A percentile compares a stretch with the other conserved stretches of the same genome.
Evolutionary conservation across 1,140 invertebrate genomes (phyloP).

Genomic region (Papilio glaucus): DNA sequence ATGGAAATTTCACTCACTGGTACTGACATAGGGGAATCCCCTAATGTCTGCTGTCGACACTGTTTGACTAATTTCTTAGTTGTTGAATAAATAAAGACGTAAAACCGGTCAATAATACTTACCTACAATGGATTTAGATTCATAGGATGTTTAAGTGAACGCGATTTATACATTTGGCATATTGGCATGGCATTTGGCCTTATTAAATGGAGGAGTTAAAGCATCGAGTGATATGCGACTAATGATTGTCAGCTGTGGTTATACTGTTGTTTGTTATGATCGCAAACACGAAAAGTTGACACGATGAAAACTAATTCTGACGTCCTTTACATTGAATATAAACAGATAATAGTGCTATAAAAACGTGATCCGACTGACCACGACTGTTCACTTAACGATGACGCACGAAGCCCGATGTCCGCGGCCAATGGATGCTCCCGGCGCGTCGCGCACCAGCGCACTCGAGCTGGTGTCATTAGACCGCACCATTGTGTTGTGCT

Average conservation of each 20-base stretch:
- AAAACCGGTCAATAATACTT: too few species aligned
- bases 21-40: not conserved
- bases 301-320: not conserved
- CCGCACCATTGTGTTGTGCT: constrained; percentile 12
- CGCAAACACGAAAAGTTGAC: not conserved
- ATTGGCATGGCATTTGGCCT: too few species aligned
- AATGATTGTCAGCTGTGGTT: not conserved
- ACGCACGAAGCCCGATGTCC: constrained; percentile 11
- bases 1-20: too few species aligned
- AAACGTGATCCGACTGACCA: constrained; percentile 17
- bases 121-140: too few species aligned
- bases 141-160: too few species aligned
- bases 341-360: constrained; percentile 24
- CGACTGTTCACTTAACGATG: not conserved
- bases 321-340: constrained; percentile 2
- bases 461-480: not conserved
- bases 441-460: not conserved
- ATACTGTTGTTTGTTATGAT: not conserved
- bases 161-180: too few species aligned
- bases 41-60: not conserved
- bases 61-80: not conserved
- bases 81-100: too few species aligned
- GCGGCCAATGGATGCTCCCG: not conserved
- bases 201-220: too few species aligned
- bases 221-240: too few species aligned